These are phyloP conservation scores for Brachionus rotundiformis DNA, from an alignment of 1,140 invertebrate genomes.

Conservation along the genomic window DNA sequence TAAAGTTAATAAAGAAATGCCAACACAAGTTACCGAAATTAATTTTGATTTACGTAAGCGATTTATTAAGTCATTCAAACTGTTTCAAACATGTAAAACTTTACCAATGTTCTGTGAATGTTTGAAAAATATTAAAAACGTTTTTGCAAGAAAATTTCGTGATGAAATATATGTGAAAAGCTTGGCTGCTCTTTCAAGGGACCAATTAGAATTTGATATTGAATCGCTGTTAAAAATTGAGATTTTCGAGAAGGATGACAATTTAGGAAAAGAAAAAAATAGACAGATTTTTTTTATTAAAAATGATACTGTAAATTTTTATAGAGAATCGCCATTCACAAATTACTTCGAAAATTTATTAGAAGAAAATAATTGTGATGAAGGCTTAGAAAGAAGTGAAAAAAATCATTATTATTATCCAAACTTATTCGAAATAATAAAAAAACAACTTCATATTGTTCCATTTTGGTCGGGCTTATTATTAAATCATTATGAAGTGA, in stretches of 20 bases:
- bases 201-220: neutral
- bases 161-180: neutral
- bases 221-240: too few relatives aligned
- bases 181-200: neutral
- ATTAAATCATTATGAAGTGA: neutral
- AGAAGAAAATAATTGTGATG: too few relatives aligned
- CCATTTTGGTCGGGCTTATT: neutral
- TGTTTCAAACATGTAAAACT: neutral
- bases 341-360: conserved; percentile 3
- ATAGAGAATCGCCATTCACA: neutral
- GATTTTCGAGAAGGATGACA: too few relatives aligned
- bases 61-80: neutral
- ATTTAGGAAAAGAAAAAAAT: too few relatives aligned
- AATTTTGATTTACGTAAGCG: conserved; percentile 10
- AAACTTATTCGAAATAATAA: neutral
- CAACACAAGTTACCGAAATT: neutral
- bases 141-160: neutral
- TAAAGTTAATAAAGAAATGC: neutral
- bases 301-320: neutral
- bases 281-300: conserved; percentile 15
- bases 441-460: neutral
- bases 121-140: neutral
- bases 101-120: neutral
- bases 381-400: neutral
- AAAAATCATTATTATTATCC: neutral